These are phyloP conservation scores for Calonectris borealis DNA, from an alignment of 2,113 vertebrate species.

Conservation along the genomic window DNA sequence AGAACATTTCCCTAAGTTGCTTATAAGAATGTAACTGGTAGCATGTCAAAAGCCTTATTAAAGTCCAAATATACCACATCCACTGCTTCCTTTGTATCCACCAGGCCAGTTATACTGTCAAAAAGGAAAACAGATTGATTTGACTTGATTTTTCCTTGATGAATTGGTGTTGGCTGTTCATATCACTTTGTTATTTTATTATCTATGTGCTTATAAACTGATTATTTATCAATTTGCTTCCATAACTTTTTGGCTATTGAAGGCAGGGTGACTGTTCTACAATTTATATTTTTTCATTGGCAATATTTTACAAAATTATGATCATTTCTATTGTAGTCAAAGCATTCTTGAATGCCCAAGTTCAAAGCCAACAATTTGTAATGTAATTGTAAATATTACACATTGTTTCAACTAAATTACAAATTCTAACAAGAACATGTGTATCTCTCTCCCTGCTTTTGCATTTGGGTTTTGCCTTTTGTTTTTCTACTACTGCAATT, in stretches of 20 bases:
- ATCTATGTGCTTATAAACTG: not conserved
- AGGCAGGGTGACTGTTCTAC: not conserved
- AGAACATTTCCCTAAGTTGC: not conserved
- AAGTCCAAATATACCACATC: not conserved
- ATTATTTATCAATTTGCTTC: not conserved
- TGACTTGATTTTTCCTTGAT: not conserved
- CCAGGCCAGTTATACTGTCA: not conserved
- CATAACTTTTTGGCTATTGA: not conserved
- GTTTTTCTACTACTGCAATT: not conserved
- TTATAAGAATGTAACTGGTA: not conserved
- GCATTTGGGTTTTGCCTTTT: not conserved
- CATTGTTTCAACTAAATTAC: not conserved
- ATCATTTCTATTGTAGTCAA: not conserved
- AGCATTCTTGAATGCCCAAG: not conserved
- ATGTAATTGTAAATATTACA: not conserved
- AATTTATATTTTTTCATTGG: not conserved
- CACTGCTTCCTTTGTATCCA: not conserved
- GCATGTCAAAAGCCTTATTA: constrained; percentile 6
- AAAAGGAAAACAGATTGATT: not conserved
- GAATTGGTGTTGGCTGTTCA: not conserved
- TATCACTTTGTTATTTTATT: not conserved
- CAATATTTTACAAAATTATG: not conserved
- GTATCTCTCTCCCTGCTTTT: not conserved
- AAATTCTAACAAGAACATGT: not conserved
- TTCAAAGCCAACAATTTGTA: not conserved